phyloP scores from a whole-genome alignment of 2,797 vertebrate species.

The Fratercula arctica region DNA sequence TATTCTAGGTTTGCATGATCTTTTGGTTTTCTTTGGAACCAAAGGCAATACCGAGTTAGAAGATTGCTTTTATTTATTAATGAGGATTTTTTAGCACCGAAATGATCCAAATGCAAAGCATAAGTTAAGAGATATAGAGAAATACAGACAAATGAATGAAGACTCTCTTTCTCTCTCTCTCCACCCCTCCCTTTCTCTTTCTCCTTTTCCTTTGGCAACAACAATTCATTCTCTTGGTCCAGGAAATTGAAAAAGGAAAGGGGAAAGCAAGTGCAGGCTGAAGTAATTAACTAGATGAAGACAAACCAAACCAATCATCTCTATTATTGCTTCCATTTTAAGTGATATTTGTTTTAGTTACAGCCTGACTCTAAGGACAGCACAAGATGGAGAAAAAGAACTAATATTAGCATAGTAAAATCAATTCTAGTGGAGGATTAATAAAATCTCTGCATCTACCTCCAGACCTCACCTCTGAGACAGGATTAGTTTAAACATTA shows the following conservation, averaged over 20 bases:
- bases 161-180: neutral
- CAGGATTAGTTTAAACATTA: neutral
- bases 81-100: neutral
- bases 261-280: neutral
- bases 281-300: neutral
- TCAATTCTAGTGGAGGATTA: neutral
- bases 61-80: neutral
- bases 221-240: neutral
- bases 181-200: neutral
- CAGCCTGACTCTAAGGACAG: neutral
- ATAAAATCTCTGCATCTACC: neutral
- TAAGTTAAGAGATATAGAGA: neutral
- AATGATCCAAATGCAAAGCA: neutral
- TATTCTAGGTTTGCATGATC: neutral
- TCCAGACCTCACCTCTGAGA: neutral
- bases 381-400: neutral
- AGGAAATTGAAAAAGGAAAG: neutral
- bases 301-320: neutral
- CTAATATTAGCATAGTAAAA: neutral
- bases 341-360: neutral
- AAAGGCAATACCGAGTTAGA: neutral
- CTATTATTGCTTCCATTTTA: neutral
- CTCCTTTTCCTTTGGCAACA: neutral
- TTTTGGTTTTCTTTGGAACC: neutral
- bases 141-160: neutral